Evolutionary conservation across 2,113 vertebrate genomes (phyloP), one percentile per base, ranked within the genome.

Genomic region (Hippocampus comes): DNA sequence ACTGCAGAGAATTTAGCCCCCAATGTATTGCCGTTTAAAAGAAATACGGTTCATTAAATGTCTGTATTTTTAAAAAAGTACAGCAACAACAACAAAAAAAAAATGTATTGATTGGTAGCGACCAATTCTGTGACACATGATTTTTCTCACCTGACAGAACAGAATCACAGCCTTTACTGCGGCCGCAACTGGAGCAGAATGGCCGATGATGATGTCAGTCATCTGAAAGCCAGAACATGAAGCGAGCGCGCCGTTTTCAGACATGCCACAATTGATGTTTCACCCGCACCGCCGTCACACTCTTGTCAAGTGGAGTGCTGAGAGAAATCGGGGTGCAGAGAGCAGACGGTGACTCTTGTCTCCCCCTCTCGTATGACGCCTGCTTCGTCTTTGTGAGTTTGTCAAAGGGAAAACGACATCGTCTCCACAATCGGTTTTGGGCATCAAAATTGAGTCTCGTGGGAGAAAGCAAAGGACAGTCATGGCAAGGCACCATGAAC

Each of bases 121-220:
- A 63, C 34, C 5, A 38, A 21, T 74, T 46, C 67, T 71, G 74
- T 71, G 74, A 71, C 74, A 73, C 73, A 68, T 85, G 71, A 70
- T 80, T 68, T 69, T 75, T 74, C 67, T 81, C 11, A 80, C 86
- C 65, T 87, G 85, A 88, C 85, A 80, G 30, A 49, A 71, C 69
- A 66, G 78, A 67, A 71, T 56, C 68, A 69, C 70, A 79, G 56
- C 67, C 74, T 48, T 75, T 63, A 75, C 67, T 78, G 55, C 60
- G 14, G 48, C 59, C 79, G 70, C 79, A 80, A 81, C 80, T 72
- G 72, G 67, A 80, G 77, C 72, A 67, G 78, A 86, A 84, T 82
- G 86, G 78, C 83, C 79, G 83, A 78, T 77, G 82, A 78, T 63
- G 77, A 78, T 86, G 84, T 89, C 84, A 84, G 74, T 86, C 83